Base-by-base conservation (phyloP, 53 echinoderm and acorn worm species). In the Echinometra lucunter region DNA sequence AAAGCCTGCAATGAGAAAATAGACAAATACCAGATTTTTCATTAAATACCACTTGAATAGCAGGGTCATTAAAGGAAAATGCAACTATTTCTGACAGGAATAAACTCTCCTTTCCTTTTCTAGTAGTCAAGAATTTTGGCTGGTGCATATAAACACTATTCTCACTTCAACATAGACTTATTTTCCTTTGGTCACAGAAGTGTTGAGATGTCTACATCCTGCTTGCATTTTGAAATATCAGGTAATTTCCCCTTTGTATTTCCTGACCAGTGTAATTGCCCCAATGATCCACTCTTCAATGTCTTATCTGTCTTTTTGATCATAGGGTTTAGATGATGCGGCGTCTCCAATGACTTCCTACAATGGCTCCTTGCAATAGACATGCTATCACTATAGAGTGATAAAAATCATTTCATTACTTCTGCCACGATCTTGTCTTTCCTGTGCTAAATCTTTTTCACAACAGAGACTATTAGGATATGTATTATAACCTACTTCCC, bases 1-100 rank as follows among this genome's bases (percentile, higher is more conserved):
- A 99, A 99, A 28, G 98, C 99, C 99, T 99, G 94, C n/a, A 95
- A 88, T 19, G 57, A 23, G 27, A 90, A 18, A 91, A 70, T 27
- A 56, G 72, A 70, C 23, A 92, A 92, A 92, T 17, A 49, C 40
- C 1, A 19, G 18, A 6, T 66, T 66, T 60, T 78, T 78, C 19
- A 78, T 78, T 42, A 19, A 21, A 63, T 63, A 19, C 21, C 4
- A 15, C 3, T 12, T 9, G 63, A 63, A 53, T 11, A 11, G 53
- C 8, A 53, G 5, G 53, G 53, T 53, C 53, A 53, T 53, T 53
- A 53, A 13, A 53, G 5, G 9, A 53, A 53, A 11, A 4, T 53
- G 53, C 53, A 53, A 53, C 53, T 13, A 11, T 53, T 4, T 53
- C 13, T 53, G 13, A 30, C 9, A 70, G 30, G 10, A 28, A n/a